Evolutionary conservation across 2,113 vertebrate genomes (phyloP).

Genomic region (Brachyhypopomus occidentalis): DNA sequence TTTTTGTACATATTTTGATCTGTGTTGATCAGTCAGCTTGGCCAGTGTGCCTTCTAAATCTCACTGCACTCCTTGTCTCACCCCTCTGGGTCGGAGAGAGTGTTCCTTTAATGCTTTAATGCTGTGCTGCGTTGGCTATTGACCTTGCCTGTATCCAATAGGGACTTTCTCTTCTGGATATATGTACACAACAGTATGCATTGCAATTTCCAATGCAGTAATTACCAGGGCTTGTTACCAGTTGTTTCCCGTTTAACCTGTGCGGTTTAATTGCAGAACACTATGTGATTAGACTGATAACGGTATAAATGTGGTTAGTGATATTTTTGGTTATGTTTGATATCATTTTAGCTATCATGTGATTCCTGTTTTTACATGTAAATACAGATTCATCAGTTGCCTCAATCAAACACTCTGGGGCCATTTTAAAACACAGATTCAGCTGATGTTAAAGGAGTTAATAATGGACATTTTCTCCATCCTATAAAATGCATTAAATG

Average conservation of each 20-base stretch:
- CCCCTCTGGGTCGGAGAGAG: slow-evolving; percentile 36
- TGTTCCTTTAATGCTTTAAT: slow-evolving; percentile 62
- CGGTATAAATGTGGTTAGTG: neutral
- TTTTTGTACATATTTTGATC: slow-evolving; percentile 71
- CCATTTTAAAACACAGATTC: slow-evolving; percentile 20
- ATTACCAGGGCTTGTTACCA: slow-evolving; percentile 21
- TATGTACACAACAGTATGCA: neutral
- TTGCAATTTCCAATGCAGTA: neutral
- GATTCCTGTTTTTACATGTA: neutral
- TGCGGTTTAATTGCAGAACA: slow-evolving; percentile 10
- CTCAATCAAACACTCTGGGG: neutral
- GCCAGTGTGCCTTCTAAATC: slow-evolving; percentile 69
- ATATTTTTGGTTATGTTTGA: neutral
- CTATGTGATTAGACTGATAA: slow-evolving; percentile 9
- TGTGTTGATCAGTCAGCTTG: slow-evolving; percentile 59
- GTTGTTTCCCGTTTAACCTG: neutral
- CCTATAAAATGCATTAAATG: slow-evolving; percentile 26
- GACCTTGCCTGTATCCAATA: slow-evolving; percentile 57
- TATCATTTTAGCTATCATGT: slow-evolving; percentile 3
- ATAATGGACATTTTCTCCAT: neutral
- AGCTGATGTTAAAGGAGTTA: neutral
- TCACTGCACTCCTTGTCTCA: slow-evolving; percentile 58
- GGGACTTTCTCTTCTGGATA: slow-evolving; percentile 35
- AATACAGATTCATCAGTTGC: neutral
- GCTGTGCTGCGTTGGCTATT: slow-evolving; percentile 73